Evolutionary conservation across 2,888 invertebrate species (phyloP).

Genomic region (Agrypnus murinus): DNA sequence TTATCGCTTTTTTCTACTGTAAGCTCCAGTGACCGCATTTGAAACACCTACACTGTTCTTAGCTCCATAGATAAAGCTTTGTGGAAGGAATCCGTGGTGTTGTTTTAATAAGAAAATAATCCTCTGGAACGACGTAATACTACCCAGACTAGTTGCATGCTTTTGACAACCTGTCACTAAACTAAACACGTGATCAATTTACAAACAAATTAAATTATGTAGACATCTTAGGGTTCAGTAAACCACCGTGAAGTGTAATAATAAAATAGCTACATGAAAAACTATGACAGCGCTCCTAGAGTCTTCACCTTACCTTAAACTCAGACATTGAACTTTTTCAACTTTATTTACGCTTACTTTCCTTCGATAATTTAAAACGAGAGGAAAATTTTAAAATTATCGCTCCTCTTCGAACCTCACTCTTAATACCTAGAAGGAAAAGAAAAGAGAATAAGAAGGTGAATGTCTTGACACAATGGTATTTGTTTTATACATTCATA

Average conservation of each 20-base stretch:
- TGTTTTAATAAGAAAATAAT: not conserved
- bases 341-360: not conserved
- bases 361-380: constrained; percentile 16
- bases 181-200: constrained; percentile 32
- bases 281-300: not conserved
- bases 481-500: not conserved
- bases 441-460: constrained; percentile 5
- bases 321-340: constrained; percentile 14
- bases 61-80: not conserved
- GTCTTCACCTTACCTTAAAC: not conserved
- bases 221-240: constrained; percentile 13
- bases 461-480: constrained; percentile 1
- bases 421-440: not conserved
- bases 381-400: constrained; percentile 21
- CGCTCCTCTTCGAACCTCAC: not conserved
- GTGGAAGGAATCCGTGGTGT: not conserved
- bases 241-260: not conserved
- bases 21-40: not conserved
- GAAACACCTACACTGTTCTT: not conserved
- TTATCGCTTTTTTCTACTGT: not conserved
- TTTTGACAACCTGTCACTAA: constrained; percentile 34
- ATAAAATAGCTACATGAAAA: not conserved
- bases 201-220: constrained; percentile 22
- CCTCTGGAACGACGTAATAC: constrained; percentile 5
- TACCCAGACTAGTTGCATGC: constrained; percentile 1